These are phyloP conservation scores for Cossypha niveicapilla DNA, from an alignment of 2,797 vertebrate species.

Conservation along the genomic window DNA sequence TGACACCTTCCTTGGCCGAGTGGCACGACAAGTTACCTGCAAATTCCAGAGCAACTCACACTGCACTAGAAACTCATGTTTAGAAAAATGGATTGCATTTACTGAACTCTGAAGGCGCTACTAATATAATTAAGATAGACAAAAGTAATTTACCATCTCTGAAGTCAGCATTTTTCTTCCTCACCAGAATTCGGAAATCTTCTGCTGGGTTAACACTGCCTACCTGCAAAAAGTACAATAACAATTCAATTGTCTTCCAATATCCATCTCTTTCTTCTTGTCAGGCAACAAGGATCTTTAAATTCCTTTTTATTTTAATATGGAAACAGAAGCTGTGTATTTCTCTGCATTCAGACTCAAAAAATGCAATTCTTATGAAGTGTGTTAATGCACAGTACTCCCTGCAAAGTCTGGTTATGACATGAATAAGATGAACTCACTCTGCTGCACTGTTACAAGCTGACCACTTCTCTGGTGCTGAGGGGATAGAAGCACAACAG, in stretches of 20 bases:
- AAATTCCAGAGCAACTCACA: neutral
- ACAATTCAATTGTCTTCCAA: neutral
- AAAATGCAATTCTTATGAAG: neutral
- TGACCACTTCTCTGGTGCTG: neutral
- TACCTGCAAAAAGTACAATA: conserved; percentile 78
- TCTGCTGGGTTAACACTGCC: conserved; percentile 88
- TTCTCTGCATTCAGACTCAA: neutral
- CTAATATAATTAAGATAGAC: neutral
- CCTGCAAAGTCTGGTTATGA: neutral
- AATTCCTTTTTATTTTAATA: neutral
- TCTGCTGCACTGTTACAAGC: neutral
- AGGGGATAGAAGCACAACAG: neutral
- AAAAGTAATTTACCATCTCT: conserved; percentile 81
- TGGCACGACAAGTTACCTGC: neutral
- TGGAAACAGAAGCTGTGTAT: neutral
- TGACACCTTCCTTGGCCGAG: neutral
- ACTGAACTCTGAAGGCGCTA: neutral
- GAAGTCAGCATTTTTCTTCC: conserved; percentile 83
- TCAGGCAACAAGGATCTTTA: neutral
- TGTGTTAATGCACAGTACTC: neutral
- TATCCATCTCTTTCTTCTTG: neutral
- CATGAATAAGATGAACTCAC: neutral
- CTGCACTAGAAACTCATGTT: neutral
- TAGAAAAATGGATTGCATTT: neutral
- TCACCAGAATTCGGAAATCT: conserved; percentile 84